Base-by-base conservation (phyloP, 2,797 vertebrate species). In the Diglossa cyanea region DNA sequence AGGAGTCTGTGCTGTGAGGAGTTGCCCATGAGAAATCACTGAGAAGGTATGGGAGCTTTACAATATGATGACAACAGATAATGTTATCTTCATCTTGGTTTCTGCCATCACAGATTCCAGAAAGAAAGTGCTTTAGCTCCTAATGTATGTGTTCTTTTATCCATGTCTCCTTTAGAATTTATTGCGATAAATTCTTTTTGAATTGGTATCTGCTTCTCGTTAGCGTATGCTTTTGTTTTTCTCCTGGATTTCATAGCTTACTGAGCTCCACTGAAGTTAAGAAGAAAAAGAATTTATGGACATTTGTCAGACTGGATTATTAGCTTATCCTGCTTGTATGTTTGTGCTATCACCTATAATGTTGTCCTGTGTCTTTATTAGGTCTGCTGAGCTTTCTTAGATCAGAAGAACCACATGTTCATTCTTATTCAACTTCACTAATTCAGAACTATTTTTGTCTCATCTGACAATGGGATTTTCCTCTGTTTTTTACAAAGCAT, bases 61-160 rank as follows among this genome's bases (percentile, higher is more conserved):
- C 39, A 39, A 39, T 39, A 39, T 39, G 39, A 39, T 39, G 39
- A 39, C 39, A 39, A 39, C 50, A 91, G 91, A 81, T 55, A 68
- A 68, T 82, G 92, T 92, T 89, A 31, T 67, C 74, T 86, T 94
- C 50, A 24, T 91, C 57, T 73, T 73, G n/a, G 45, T 42, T 93
- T 95, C 88, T 94, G 81, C 88, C 71, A 76, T 35, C 68, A 74
- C 84, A 88, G 61, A 61, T 70, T 95, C 87, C 67, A 86, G 61
- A 80, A 60, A 83, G 51, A 80, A 55, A 62, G 45, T 71, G 11
- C 44, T 51, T 92, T 93, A 93, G 73, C 79, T 95, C 63, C 86
- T 96, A 86, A 84, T 84, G 30, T 77, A 24, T 60, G 33, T 93
- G 24, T 89, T 96, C 66, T 70, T 87, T 58, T 75, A 9, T 61